A percentile compares a stretch with the other conserved stretches of the same genome.
These are phyloP conservation scores for Mixornis gularis DNA, from an alignment of 2,113 vertebrate genomes.

Conservation along the genomic window DNA sequence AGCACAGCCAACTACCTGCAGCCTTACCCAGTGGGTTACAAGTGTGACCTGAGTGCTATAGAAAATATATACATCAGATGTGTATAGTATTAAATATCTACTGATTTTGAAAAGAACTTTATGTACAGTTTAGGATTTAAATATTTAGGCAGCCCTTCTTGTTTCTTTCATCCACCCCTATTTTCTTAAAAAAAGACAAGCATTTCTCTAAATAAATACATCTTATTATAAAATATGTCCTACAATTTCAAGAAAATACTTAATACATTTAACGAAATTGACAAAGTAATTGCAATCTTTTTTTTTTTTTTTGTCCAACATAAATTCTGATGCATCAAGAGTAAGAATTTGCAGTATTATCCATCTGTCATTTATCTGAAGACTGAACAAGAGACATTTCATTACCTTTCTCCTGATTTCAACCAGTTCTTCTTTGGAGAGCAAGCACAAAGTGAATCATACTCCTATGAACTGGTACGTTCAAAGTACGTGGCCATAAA, in stretches of 20 bases:
- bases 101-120: background rate
- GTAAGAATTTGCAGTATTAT: slow-evolving; percentile 14
- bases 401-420: slow-evolving; percentile 39
- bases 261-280: background rate
- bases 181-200: background rate
- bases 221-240: background rate
- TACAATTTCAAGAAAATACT: background rate
- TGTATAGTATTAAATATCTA: background rate
- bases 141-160: background rate
- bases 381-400: background rate
- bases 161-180: background rate
- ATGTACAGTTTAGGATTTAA: background rate
- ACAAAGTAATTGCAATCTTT: background rate
- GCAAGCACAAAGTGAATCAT: background rate
- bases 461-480: slow-evolving; percentile 41
- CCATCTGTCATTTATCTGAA: slow-evolving; percentile 32
- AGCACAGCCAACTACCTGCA: background rate
- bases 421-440: slow-evolving; percentile 56
- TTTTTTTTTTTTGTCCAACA: background rate
- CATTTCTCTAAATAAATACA: background rate
- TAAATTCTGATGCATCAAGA: background rate
- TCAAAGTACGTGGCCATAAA: background rate
- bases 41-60: background rate
- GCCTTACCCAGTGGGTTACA: background rate
- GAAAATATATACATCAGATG: background rate